phyloP scores from a whole-genome alignment of 2,113 vertebrate species.

The Cariama cristata region DNA sequence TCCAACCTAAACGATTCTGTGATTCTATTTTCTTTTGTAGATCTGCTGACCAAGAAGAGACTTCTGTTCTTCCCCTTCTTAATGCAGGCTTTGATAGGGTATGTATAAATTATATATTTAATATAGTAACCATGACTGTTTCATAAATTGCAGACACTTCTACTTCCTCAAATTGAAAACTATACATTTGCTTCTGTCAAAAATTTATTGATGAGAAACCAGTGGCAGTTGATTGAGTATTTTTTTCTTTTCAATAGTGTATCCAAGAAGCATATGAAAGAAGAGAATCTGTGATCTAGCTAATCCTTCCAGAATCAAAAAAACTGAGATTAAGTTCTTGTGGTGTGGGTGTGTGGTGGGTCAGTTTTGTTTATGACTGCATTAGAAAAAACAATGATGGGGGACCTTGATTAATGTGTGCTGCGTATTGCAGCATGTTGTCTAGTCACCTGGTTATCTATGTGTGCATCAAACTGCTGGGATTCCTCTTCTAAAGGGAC shows the following conservation, averaged over 20 bases:
- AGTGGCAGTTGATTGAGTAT: background rate
- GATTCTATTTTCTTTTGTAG: constrained; percentile 76
- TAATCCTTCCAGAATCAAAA: background rate
- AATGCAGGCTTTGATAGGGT: constrained; percentile 93
- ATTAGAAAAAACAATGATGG: background rate
- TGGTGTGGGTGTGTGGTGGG: background rate
- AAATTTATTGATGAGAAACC: background rate
- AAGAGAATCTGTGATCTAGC: background rate
- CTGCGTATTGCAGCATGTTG: rapidly evolving
- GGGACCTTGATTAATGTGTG: background rate
- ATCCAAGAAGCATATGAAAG: background rate
- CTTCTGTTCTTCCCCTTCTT: constrained; percentile 90
- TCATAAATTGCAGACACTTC: background rate
- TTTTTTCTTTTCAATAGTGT: background rate
- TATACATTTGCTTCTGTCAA: background rate
- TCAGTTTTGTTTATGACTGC: background rate
- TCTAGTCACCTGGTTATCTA: background rate
- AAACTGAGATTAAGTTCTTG: background rate
- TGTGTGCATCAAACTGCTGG: background rate
- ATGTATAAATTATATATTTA: constrained; percentile 53
- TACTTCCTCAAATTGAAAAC: background rate
- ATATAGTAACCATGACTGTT: background rate
- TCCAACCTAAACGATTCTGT: background rate
- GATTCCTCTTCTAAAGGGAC: background rate
- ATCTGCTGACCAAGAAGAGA: constrained; percentile 87